A percentile compares a stretch with the other conserved stretches of the same genome.
phyloP scores from a whole-genome alignment of 2,113 vertebrate genomes.

The Corythaeola cristata region DNA sequence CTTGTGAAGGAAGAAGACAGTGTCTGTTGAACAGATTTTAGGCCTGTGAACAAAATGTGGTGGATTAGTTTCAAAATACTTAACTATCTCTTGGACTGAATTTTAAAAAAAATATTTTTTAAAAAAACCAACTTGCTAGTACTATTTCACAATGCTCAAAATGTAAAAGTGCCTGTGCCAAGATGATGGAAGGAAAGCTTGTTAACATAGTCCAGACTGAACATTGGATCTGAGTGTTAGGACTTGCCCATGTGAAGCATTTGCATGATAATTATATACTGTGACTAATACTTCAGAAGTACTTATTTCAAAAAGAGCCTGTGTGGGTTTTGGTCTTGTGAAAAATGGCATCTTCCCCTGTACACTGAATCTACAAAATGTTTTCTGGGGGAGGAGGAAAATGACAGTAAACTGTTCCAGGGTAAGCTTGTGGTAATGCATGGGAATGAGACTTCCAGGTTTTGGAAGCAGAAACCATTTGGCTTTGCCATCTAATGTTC shows the following conservation, averaged over 20 bases:
- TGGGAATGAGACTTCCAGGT: not conserved
- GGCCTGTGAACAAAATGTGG: not conserved
- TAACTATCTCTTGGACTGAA: not conserved
- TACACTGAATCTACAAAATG: not conserved
- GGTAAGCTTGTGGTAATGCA: not conserved
- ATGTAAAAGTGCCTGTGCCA: not conserved
- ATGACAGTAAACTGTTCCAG: not conserved
- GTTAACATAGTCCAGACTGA: not conserved
- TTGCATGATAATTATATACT: not conserved
- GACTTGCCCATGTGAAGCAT: not conserved
- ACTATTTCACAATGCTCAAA: not conserved
- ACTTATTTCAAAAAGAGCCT: not conserved
- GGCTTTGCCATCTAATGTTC: not conserved
- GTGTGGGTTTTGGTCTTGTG: not conserved
- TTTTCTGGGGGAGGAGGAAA: not conserved
- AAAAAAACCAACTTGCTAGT: not conserved
- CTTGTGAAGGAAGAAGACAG: not conserved
- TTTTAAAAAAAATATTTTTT: not conserved
- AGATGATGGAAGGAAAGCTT: not conserved
- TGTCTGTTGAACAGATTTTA: not conserved
- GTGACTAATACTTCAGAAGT: not conserved
- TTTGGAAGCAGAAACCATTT: not conserved
- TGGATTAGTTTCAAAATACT: not conserved
- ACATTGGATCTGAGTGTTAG: not conserved
- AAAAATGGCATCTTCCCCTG: not conserved